Conservation (phyloP, 2,888 invertebrate species). For the Beris morrisii region DNA sequence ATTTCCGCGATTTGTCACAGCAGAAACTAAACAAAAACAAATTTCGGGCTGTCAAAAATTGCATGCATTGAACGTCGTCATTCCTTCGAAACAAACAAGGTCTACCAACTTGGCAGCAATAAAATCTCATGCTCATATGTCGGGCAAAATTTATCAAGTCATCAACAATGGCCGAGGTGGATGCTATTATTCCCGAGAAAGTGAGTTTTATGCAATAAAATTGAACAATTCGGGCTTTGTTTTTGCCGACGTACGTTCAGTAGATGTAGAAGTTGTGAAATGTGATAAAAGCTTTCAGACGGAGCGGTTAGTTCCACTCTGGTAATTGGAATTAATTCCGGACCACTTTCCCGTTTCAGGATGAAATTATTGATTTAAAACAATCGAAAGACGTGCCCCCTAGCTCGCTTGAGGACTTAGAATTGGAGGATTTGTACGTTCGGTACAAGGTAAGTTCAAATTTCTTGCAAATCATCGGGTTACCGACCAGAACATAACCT, state of each 20-base stretch:
- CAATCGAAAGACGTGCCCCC: conserved; percentile 66
- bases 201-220: conserved; percentile 56
- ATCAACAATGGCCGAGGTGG: conserved; percentile 76
- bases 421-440: conserved; percentile 91
- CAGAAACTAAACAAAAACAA: not conserved
- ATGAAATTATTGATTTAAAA: conserved; percentile 69
- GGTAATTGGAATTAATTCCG: too few relatives aligned
- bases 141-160: conserved; percentile 35
- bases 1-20: not conserved
- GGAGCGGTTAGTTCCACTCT: not conserved
- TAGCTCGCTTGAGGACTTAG: conserved; percentile 74
- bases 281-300: not conserved
- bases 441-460: conserved; percentile 80
- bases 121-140: conserved; percentile 1
- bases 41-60: not conserved
- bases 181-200: conserved; percentile 77
- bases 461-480: not conserved
- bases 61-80: not conserved
- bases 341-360: conserved; percentile 56
- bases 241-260: not conserved
- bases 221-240: not conserved
- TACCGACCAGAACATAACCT: conserved; percentile 28
- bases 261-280: not conserved
- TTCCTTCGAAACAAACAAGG: not conserved
- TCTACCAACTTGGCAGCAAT: not conserved